Conservation (phyloP, 2,888 invertebrate species). For the Drosophila quinaria region DNA sequence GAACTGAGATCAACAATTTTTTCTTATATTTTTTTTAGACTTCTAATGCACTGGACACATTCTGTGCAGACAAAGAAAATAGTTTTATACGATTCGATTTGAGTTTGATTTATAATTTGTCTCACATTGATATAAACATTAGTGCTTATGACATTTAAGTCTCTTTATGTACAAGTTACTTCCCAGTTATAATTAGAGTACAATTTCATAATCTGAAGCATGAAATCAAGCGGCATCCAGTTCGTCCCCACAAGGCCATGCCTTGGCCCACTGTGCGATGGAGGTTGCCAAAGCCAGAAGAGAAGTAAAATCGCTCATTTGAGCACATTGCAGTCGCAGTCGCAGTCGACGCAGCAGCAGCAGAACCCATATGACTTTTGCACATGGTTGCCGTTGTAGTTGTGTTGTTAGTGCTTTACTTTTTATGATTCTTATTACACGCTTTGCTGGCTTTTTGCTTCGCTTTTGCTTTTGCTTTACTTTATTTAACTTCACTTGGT, state of each 20-base stretch:
- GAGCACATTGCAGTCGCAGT: constrained; percentile 36
- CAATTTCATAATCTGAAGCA: constrained; percentile 45
- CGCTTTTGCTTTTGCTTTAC: constrained; percentile 30
- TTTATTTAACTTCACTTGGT: constrained; percentile 31
- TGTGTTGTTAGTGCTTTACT: constrained; percentile 46
- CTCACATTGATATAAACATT: constrained; percentile 18
- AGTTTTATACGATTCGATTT: constrained; percentile 34
- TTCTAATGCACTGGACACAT: constrained; percentile 39
- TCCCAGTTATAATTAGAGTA: constrained; percentile 35
- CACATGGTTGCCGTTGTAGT: constrained; percentile 41
- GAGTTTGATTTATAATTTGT: constrained; percentile 52
- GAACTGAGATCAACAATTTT: constrained; percentile 9
- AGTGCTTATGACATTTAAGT: background rate
- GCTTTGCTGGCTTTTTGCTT: constrained; percentile 61
- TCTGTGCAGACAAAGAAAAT: constrained; percentile 21
- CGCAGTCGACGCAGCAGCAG: constrained; percentile 15
- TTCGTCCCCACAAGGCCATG: constrained; percentile 45
- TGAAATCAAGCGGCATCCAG: constrained; percentile 33
- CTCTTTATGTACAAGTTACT: constrained; percentile 10
- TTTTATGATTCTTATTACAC: constrained; percentile 67
- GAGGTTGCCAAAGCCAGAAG: constrained; percentile 49
- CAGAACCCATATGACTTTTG: constrained; percentile 58
- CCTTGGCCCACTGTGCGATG: constrained; percentile 64
- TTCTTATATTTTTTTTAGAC: constrained; percentile 40
- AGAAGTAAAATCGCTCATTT: constrained; percentile 53